Evolutionary conservation across 2,797 vertebrate genomes (phyloP), one percentile per base, ranked within the genome.

Genomic region (Percopsis omiscomaycus): DNA sequence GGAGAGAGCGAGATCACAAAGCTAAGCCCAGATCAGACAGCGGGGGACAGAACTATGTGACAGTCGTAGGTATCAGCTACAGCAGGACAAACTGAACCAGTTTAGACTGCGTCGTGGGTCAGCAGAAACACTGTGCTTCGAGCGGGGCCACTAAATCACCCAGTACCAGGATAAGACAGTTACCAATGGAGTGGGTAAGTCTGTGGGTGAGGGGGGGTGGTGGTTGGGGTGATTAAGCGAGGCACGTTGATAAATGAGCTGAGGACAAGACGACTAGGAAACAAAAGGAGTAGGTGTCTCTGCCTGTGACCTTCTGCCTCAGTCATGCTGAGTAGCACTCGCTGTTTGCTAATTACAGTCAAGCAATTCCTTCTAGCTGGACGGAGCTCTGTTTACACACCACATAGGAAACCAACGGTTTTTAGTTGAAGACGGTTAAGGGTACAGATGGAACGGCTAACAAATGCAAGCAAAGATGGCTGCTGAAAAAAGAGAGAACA

Each of bases 61-160:
- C 55, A 22, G 22, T 22, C 22, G 22, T 22, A 22, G 22, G 22
- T 22, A 22, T 67, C 37, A 42, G 29, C 16, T 46, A 47, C 4
- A 16, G 14, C 51, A 64, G 60, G 54, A 81, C 69, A 81, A 82
- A 79, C 63, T 66, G 62, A 44, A 46, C 50, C 64, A 54, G 64
- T 82, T 83, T 68, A 73, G 64, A 71, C 12, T n/a, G 59, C 59
- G 59, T 73, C 46, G 48, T 22, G 72, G 78, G 71, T 77, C 71
- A 69, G 63, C 59, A 49, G 66, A 61, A 84, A 81, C 66, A 58
- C 55, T 9, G 51, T 56, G 81, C 30, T 52, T 59, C 59, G 66
- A 81, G 84, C 73, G 53, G 69, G 65, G 44, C 53, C 62, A 64
- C 62, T 81, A 75, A 79, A 84, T 89, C 79, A 81, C 66, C 69